A percentile compares a stretch with the other conserved stretches of the same genome.
Evolutionary conservation across 2,113 vertebrate species (phyloP).

Genomic region (Lepidiolamprologus cunningtoni): DNA sequence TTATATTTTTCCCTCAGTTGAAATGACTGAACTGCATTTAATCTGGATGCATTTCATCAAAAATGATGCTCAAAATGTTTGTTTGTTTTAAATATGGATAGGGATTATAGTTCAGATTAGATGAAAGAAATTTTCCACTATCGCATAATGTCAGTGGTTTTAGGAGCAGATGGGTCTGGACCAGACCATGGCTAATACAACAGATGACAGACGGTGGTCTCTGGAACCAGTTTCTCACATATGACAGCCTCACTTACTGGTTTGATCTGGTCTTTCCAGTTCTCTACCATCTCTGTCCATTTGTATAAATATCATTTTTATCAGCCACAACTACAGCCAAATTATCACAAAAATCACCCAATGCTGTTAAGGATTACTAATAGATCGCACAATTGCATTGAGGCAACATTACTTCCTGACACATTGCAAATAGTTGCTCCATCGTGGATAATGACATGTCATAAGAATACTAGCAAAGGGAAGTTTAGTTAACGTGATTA

Average conservation of each 20-base stretch:
- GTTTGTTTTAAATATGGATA: neutral
- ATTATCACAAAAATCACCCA: neutral
- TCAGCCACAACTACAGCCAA: neutral
- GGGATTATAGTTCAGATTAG: neutral
- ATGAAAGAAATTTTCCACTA: slow-evolving; percentile 22
- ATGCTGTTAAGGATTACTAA: neutral
- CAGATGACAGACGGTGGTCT: slow-evolving; percentile 64
- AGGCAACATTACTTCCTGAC: neutral
- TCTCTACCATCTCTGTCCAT: neutral
- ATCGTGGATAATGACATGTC: neutral
- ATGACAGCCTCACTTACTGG: slow-evolving; percentile 43
- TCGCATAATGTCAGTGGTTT: slow-evolving; percentile 34
- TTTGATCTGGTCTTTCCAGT: slow-evolving; percentile 21
- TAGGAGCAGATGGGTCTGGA: slow-evolving; percentile 64
- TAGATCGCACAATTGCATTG: neutral
- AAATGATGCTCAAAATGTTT: neutral
- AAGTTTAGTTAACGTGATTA: neutral
- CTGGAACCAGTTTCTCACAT: slow-evolving; percentile 46
- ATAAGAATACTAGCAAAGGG: neutral
- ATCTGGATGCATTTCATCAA: neutral
- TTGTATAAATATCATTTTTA: neutral
- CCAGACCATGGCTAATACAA: slow-evolving; percentile 32
- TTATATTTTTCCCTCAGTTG: neutral
- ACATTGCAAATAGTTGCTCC: neutral
- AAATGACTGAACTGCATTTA: neutral